Conservation (phyloP, 1,140 invertebrate species). For the Macrostomum lignano region DNA sequence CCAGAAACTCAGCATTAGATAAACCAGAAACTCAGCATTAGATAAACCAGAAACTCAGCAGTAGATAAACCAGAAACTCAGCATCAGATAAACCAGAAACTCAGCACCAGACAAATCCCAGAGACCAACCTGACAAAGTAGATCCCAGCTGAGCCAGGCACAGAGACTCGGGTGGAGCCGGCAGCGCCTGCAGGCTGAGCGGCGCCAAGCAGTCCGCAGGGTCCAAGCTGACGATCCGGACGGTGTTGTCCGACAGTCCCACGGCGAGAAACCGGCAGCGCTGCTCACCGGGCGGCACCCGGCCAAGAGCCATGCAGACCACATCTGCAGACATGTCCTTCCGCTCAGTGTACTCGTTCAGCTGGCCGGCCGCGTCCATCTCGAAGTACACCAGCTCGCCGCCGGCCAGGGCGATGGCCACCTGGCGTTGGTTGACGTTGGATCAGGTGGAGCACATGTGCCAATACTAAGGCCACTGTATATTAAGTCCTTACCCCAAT, state of each 20-base stretch:
- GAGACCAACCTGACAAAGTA: too few species aligned
- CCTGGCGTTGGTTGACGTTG: conserved; percentile 92
- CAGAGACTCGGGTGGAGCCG: conserved; percentile 71
- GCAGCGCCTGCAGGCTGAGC: conserved; percentile 80
- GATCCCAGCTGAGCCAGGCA: conserved; percentile 69
- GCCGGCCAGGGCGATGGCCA: conserved; percentile 81
- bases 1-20: too few species aligned
- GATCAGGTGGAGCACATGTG: too few species aligned
- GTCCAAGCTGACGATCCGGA: conserved; percentile 83
- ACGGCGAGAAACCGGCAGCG: conserved; percentile 83
- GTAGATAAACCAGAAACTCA: too few species aligned
- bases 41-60: too few species aligned
- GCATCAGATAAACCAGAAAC: too few species aligned
- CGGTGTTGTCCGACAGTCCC: conserved; percentile 76
- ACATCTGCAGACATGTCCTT: conserved; percentile 86
- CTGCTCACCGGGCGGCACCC: conserved; percentile 72
- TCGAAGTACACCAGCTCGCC: conserved; percentile 97
- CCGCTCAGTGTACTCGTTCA: conserved; percentile 87
- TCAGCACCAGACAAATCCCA: too few species aligned
- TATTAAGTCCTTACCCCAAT: too few species aligned
- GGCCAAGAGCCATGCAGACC: conserved; percentile 85
- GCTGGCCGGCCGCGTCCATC: conserved; percentile 92
- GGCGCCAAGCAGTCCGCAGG: conserved; percentile 53
- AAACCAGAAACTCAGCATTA: too few species aligned
- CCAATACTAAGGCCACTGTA: too few species aligned